Conservation (phyloP, 2,113 vertebrate genomes). For the Holacanthus passer region DNA sequence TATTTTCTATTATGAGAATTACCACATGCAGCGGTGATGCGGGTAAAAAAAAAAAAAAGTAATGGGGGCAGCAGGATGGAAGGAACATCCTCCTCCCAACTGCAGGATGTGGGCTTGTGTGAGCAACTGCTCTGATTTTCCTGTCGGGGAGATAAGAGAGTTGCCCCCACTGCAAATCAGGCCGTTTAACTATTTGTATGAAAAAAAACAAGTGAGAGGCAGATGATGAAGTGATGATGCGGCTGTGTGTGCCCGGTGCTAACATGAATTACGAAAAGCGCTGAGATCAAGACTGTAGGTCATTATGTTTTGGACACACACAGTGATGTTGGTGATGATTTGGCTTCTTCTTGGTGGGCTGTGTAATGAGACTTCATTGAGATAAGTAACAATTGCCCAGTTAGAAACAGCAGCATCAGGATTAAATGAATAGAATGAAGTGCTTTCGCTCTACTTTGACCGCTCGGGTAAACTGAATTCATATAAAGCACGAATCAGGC, state of each 20-base stretch:
- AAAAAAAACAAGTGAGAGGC: neutral
- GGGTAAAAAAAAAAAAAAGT: neutral
- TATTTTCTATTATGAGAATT: no score
- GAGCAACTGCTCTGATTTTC: constrained; percentile 5
- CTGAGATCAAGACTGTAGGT: neutral
- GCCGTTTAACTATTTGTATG: neutral
- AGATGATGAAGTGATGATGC: neutral
- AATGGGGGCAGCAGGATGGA: constrained; percentile 4
- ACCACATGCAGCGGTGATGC: neutral
- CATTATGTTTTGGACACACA: neutral
- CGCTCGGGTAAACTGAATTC: neutral
- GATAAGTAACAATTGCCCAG: no score
- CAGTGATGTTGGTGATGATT: neutral
- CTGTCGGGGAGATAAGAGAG: constrained; percentile 3
- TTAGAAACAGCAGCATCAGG: neutral
- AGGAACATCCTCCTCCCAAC: neutral
- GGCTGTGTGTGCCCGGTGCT: neutral
- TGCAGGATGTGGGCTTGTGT: constrained; percentile 42
- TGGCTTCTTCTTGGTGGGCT: neutral
- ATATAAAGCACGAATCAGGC: neutral
- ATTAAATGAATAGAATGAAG: neutral
- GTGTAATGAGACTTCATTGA: neutral
- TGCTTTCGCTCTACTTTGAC: neutral
- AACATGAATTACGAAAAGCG: neutral
- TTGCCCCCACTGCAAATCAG: neutral